phyloP scores from a whole-genome alignment of 2,888 invertebrate genomes.

The Acleris emargana region DNA sequence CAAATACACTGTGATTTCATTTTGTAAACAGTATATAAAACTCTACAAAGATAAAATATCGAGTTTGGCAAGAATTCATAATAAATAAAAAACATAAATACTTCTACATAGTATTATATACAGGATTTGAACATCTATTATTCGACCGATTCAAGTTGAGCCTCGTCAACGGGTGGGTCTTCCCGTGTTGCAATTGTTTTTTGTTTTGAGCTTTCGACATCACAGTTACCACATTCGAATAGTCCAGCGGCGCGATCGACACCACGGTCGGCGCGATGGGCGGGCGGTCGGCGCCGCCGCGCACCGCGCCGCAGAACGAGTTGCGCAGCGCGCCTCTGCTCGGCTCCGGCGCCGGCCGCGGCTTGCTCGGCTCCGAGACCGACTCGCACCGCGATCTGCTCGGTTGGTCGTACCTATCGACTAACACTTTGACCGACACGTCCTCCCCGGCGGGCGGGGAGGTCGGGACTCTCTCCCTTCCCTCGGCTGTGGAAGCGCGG shows the following conservation, averaged over 20 bases:
- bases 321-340: slow-evolving; percentile 47
- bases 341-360: slow-evolving; percentile 39
- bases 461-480: slow-evolving; percentile 49
- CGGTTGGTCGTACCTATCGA: slow-evolving; percentile 88
- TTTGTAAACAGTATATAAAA: slow-evolving; percentile 82
- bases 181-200: slow-evolving; percentile 94
- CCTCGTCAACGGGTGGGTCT: slow-evolving; percentile 95
- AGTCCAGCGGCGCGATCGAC: slow-evolving; percentile 71
- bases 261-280: slow-evolving; percentile 69
- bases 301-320: slow-evolving; percentile 54
- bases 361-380: slow-evolving; percentile 41
- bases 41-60: slow-evolving; percentile 82
- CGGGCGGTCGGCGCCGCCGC: slow-evolving; percentile 50
- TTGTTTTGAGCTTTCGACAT: slow-evolving; percentile 89
- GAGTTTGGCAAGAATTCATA: slow-evolving; percentile 82
- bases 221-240: slow-evolving; percentile 85
- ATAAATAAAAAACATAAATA: slow-evolving; percentile 77
- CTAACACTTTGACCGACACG: slow-evolving; percentile 88
- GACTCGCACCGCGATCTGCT: slow-evolving; percentile 56
- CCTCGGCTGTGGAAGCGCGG: slow-evolving; percentile 43
- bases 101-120: slow-evolving; percentile 95
- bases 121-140: slow-evolving; percentile 89
- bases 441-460: slow-evolving; percentile 75
- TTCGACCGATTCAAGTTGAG: slow-evolving; percentile 90
- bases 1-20: slow-evolving; percentile 81